Percentiles rank a stretch among this genome's conserved stretches.
phyloP scores from a whole-genome alignment of 2,113 vertebrate genomes.

The Lamprotornis superbus region DNA sequence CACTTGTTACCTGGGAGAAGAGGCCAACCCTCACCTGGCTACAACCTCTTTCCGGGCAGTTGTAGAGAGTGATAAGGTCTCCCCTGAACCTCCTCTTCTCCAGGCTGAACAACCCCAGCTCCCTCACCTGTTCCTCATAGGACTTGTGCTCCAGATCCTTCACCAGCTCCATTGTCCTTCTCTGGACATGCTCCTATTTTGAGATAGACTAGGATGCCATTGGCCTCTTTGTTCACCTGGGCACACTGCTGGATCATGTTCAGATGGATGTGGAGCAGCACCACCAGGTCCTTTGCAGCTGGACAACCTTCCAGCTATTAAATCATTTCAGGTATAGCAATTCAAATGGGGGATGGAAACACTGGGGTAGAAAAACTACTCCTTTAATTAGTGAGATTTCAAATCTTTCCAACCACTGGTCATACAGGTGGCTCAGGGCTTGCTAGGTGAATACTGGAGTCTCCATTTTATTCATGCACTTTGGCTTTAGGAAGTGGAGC shows the following conservation, averaged over 20 bases:
- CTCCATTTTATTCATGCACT: background rate
- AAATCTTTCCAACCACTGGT: background rate
- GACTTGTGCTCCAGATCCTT: background rate
- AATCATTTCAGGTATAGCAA: background rate
- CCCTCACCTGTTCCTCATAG: background rate
- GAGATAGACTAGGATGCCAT: background rate
- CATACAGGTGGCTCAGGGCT: background rate
- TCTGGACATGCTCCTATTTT: background rate
- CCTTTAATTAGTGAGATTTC: background rate
- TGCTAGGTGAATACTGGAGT: background rate
- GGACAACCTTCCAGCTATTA: background rate
- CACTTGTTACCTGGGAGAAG: background rate
- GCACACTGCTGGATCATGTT: background rate
- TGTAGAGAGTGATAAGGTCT: background rate
- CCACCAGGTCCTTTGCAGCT: background rate
- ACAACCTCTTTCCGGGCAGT: background rate
- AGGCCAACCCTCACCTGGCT: background rate
- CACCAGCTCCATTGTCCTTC: background rate
- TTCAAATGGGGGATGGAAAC: background rate
- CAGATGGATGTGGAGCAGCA: background rate
- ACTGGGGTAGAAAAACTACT: background rate
- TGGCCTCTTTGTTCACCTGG: background rate
- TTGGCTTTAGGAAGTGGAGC: background rate
- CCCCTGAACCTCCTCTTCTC: background rate
- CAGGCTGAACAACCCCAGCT: background rate